Conservation (phyloP, 2,113 vertebrate genomes). For the Istiophorus platypterus region DNA sequence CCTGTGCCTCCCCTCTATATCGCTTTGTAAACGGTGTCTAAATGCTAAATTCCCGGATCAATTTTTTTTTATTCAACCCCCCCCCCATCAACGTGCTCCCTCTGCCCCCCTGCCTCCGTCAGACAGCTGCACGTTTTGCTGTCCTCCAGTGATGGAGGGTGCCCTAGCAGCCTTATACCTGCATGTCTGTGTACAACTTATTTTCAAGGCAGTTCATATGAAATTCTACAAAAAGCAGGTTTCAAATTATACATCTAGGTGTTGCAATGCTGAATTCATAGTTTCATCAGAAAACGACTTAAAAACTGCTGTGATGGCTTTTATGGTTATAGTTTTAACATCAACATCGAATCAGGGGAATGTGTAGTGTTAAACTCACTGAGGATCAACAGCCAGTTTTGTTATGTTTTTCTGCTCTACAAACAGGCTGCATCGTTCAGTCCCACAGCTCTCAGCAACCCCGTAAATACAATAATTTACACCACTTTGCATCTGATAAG, state of each 20-base stretch:
- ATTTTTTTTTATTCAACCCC: slow-evolving; percentile 86
- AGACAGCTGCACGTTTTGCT: slow-evolving; percentile 73
- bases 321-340: not conserved
- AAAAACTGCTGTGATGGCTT: not conserved
- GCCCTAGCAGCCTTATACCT: slow-evolving; percentile 37
- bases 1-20: slow-evolving; percentile 74
- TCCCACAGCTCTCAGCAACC: not conserved
- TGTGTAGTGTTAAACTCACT: not conserved
- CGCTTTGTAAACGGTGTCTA: slow-evolving; percentile 88
- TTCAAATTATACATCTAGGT: not conserved
- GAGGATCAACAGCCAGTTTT: not conserved
- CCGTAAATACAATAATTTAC: not conserved
- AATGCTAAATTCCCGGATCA: slow-evolving; percentile 87
- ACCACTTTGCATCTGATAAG: not conserved
- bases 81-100: slow-evolving; percentile 65
- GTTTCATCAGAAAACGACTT: not conserved
- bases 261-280: not conserved
- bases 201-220: slow-evolving; percentile 1
- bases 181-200: slow-evolving; percentile 6
- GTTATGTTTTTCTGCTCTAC: not conserved
- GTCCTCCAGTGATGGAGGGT: slow-evolving; percentile 77
- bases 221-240: not conserved
- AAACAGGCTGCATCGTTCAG: not conserved
- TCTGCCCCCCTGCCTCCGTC: slow-evolving; percentile 70
- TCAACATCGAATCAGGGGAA: not conserved